These are phyloP conservation scores for Calcarius lapponicus DNA, from an alignment of 2,797 vertebrate species.

Conservation along the genomic window DNA sequence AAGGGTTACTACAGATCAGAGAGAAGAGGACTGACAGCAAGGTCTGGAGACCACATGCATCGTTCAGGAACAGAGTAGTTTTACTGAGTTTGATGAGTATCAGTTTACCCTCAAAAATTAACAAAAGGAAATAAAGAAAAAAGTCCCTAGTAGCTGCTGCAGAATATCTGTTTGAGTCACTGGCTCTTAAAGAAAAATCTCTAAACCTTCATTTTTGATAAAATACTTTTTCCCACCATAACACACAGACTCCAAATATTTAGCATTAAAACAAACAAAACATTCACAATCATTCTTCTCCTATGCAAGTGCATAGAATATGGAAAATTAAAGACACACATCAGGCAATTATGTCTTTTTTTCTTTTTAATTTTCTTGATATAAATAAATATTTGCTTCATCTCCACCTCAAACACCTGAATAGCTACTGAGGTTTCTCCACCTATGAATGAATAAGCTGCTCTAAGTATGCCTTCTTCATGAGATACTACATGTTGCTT, in stretches of 20 bases:
- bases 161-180: neutral
- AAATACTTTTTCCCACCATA: neutral
- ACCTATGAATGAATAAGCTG: neutral
- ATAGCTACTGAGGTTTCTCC: neutral
- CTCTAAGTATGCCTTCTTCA: neutral
- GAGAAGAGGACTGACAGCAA: constrained; percentile 12
- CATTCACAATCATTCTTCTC: neutral
- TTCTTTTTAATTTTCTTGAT: neutral
- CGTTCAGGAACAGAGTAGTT: neutral
- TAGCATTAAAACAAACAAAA: neutral
- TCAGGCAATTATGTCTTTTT: neutral
- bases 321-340: neutral
- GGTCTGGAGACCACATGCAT: constrained; percentile 58
- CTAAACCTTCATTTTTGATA: neutral
- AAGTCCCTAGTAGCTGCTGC: neutral
- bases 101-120: constrained; percentile 34
- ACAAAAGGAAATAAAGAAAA: constrained; percentile 15
- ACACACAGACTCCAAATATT: neutral
- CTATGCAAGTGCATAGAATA: neutral
- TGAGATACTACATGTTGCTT: neutral
- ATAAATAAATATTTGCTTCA: neutral
- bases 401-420: neutral
- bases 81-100: neutral
- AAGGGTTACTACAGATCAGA: constrained; percentile 55
- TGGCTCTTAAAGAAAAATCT: neutral